Base-by-base conservation (phyloP, 2,113 vertebrate genomes). In the Saguinus imperator region DNA sequence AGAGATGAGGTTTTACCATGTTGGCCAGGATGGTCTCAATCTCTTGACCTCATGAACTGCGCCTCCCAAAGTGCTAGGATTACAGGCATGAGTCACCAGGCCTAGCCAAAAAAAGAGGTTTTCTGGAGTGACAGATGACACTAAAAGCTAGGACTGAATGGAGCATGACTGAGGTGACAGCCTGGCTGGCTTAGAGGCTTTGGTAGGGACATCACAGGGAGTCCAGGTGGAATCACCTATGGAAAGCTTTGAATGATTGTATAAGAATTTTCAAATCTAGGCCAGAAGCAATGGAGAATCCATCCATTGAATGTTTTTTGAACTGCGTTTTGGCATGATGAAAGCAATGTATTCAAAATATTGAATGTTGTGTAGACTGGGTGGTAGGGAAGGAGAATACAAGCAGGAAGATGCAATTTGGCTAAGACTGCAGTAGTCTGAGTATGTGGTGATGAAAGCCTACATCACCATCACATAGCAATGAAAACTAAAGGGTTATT, bases 331-430 rank as follows among this genome's bases (percentile, higher is more conserved):
- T 94, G 94, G 83, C 58, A 91, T 50, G 58, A 61, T 96, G 43
- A 93, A 83, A 83, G 7, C 66, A 88, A 82, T 70, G 35, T 86
- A 75, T 73, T 95, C 73, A 94, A 94, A 97, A 93, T 95, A 96
- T 61, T 88, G 87, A 82, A 32, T 79, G 48, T 88, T 85, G 52
- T 91, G 20, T 77, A 82, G 45, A 50, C 35, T 88, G 32, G n/a
- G 20, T 94, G 8, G 25, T 90, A 5, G 48, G 52, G 48, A 82
- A 88, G 64, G 66, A 80, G 64, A 86, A 20, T 70, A 5, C 7
- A 91, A 52, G 3, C 87, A 91, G 88, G 58, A 50, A 88, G 75
- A 48, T 79, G 57, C 91, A 50, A 85, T 80, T 52, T 55, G 86
- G 55, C 87, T 70, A 12, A 45, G 66, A 84, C 68, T 94, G 90